Base-by-base conservation (phyloP, 2,888 invertebrate species). In the Aleiodes testaceus region DNA sequence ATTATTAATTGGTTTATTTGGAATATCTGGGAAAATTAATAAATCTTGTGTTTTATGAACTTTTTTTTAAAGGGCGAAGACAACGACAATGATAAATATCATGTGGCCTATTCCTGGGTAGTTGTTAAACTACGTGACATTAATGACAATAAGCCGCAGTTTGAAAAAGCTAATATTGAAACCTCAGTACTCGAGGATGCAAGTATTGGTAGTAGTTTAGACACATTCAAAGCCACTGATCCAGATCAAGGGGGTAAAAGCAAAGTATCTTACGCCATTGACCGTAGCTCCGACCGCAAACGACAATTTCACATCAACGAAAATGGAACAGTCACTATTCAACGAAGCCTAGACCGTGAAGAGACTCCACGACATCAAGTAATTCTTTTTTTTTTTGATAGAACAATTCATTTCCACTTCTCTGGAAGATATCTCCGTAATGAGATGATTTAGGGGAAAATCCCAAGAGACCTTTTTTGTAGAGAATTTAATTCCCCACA, bases 121-220 rank as follows among this genome's bases (percentile, higher is more conserved):
- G 95, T 95, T 75, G 96, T 98, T 36, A 95, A 94, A 84, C 90
- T 99, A 73, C 91, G 95, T 73, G 99, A 99, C 87, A 96, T 96
- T 80, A 99, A 99, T 89, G 98, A 99, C 90, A 98, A 98, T 90
- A 96, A 96, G 87, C 98, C 98, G 4, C 94, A 95, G 83, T 98
- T 97, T 86, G 97, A 97, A 83, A 92, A 94, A 76, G 95, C 97
- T 59, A 97, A 97, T 86, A 97, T 98, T 80, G 97, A 96, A 89
- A 95, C 95, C 3, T 93, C 94, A 12, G 96, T 97, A 1, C 94
- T 93, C 83, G 98, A 99, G 88, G 97, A 98, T 87, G 96, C 97
- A 1, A 93, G 94, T 84, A 93, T 96, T 67, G 97, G 97, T 22
- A 96, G 95, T 78, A 93, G 93, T 77, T 89, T 99, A 79, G 97